phyloP scores from a whole-genome alignment of 1,140 invertebrate genomes.

The Temnothorax nylanderi region DNA sequence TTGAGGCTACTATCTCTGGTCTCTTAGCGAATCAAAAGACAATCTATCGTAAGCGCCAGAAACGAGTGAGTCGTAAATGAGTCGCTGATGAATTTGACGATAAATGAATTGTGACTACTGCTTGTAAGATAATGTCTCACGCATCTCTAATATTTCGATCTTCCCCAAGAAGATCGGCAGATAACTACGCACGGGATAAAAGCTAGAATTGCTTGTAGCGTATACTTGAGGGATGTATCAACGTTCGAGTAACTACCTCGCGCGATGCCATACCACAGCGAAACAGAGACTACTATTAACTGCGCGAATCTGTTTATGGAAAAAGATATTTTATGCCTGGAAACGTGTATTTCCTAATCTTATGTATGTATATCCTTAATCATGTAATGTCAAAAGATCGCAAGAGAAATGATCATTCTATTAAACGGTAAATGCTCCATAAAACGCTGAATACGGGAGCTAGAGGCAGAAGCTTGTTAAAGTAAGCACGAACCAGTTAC shows the following conservation, averaged over 20 bases:
- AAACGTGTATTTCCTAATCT: slow-evolving; percentile 8
- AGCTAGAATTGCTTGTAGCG: slow-evolving; percentile 51
- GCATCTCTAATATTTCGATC: slow-evolving; percentile 14
- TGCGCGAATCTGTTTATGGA: not conserved
- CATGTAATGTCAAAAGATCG: not conserved
- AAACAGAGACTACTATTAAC: slow-evolving; percentile 37
- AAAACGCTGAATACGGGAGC: not conserved
- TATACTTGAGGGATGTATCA: slow-evolving; percentile 50
- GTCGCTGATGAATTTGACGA: not conserved
- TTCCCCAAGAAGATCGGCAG: not conserved
- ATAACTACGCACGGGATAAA: slow-evolving; percentile 22
- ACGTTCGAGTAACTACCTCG: slow-evolving; percentile 71
- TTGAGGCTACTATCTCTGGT: slow-evolving; percentile 1
- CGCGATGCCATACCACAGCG: slow-evolving; percentile 67
- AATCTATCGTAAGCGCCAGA: slow-evolving; percentile 33
- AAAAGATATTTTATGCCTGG: slow-evolving; percentile 26
- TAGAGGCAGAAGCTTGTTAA: slow-evolving; percentile 38
- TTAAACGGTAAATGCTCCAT: not conserved
- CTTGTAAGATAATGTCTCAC: slow-evolving; percentile 22
- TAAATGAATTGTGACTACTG: slow-evolving; percentile 21
- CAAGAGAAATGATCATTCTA: not conserved
- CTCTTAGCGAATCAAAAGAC: slow-evolving; percentile 52
- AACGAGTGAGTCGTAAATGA: not conserved
- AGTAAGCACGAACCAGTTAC: not conserved
- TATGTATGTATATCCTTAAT: not conserved